Percentiles rank a stretch among this genome's conserved stretches.
Conservation (phyloP, 92 coral and sea anemone genomes). For the Metridium senile region DNA sequence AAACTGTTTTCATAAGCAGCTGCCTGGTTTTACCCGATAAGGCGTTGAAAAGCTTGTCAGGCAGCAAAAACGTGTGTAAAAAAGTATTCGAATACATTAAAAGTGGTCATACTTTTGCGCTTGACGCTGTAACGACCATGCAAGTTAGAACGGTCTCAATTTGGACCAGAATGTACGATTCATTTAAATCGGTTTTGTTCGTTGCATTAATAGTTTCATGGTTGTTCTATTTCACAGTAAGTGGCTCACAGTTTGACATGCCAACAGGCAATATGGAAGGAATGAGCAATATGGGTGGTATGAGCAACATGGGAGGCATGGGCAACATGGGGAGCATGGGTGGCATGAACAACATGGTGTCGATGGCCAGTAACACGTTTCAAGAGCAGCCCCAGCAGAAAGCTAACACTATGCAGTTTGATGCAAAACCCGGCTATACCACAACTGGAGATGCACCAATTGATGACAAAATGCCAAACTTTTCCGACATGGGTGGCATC, state of each 20-base stretch:
- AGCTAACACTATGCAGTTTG: conserved; percentile 14
- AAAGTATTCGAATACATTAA: too few species aligned
- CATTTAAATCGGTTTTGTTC: too few species aligned
- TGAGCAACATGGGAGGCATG: conserved; percentile 4
- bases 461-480: conserved; percentile 14
- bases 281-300: not conserved
- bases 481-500: conserved; percentile 1
- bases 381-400: conserved; percentile 17
- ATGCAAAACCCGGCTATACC: conserved; percentile 16
- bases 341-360: not conserved
- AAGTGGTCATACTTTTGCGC: too few species aligned
- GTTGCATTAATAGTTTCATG: too few species aligned
- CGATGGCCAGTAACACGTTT: not conserved
- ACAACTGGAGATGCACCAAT: conserved; percentile 6
- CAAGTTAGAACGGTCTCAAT: too few species aligned
- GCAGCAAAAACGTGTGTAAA: too few species aligned
- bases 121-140: too few species aligned
- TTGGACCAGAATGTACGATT: too few species aligned
- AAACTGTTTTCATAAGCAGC: too few species aligned
- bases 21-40: too few species aligned
- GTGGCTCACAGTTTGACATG: conserved; percentile 2
- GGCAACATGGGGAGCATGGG: not conserved
- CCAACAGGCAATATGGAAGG: not conserved
- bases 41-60: too few species aligned
- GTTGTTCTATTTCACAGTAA: not conserved